Percentiles rank a stretch among this genome's conserved stretches.
These are phyloP conservation scores for Potorous gilbertii DNA, from an alignment of 2,797 vertebrate species.

Conservation along the genomic window DNA sequence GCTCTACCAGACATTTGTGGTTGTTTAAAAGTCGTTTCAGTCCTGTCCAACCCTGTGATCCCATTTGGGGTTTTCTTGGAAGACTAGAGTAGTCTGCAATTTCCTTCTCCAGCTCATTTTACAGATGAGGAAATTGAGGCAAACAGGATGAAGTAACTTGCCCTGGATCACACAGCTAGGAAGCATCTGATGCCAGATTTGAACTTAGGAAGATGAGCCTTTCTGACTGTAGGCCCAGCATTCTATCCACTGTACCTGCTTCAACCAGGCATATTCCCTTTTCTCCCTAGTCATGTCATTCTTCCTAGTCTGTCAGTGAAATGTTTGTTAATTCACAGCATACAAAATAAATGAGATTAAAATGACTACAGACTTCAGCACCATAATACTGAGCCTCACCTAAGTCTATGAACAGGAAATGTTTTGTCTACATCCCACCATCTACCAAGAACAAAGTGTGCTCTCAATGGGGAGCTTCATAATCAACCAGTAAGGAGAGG, in stretches of 20 bases:
- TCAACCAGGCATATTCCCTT: not conserved
- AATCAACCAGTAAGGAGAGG: slow-evolving; percentile 50
- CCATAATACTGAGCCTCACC: slow-evolving; percentile 40
- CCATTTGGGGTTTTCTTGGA: not conserved
- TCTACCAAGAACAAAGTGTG: slow-evolving; percentile 13
- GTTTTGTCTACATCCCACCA: slow-evolving; percentile 14
- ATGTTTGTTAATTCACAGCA: not conserved
- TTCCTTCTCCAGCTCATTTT: not conserved
- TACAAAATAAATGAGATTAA: not conserved
- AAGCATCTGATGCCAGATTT: no score
- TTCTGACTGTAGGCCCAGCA: not conserved
- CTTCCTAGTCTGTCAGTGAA: not conserved
- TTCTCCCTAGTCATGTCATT: not conserved
- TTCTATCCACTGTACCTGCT: not conserved
- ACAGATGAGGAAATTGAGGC: not conserved
- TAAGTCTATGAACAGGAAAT: slow-evolving; percentile 12
- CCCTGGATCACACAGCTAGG: not conserved
- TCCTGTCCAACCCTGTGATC: not conserved
- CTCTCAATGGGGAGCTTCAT: not conserved
- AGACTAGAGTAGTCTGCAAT: not conserved
- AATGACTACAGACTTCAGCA: not conserved
- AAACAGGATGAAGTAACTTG: not conserved
- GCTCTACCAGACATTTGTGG: not conserved
- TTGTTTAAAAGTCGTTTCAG: not conserved
- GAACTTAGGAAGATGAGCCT: no score